A percentile compares a stretch with the other conserved stretches of the same genome.
These are phyloP conservation scores for Acheta domesticus DNA, from an alignment of 2,888 invertebrate genomes.

Conservation along the genomic window DNA sequence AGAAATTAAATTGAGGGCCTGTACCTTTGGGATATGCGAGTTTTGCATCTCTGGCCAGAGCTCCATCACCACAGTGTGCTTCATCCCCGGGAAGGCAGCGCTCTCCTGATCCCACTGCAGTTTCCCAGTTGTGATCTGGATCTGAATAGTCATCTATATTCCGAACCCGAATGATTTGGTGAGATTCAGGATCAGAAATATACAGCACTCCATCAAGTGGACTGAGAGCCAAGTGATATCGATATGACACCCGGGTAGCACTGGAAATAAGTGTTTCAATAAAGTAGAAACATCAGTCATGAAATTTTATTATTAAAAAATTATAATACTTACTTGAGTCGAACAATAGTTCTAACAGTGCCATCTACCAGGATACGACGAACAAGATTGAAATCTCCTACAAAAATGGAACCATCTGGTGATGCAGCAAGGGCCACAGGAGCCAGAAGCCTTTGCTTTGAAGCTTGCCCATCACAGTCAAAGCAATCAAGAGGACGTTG, in stretches of 20 bases:
- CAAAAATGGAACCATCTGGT: constrained; percentile 89
- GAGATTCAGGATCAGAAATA: constrained; percentile 93
- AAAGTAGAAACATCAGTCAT: not conserved
- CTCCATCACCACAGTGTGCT: constrained; percentile 94
- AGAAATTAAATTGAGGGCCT: not conserved
- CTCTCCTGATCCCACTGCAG: constrained; percentile 91
- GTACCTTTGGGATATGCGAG: constrained; percentile 90
- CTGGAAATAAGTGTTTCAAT: constrained; percentile 55
- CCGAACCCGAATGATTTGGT: constrained; percentile 85
- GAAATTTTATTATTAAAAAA: not conserved
- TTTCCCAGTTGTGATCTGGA: constrained; percentile 91
- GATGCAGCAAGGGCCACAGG: constrained; percentile 90
- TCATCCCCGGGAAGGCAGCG: constrained; percentile 90
- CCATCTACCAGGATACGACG: constrained; percentile 84
- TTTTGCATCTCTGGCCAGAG: constrained; percentile 86
- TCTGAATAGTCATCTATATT: constrained; percentile 78
- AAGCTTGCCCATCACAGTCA: constrained; percentile 76
- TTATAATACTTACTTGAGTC: constrained; percentile 66
- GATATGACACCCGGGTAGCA: constrained; percentile 89
- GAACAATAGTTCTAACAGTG: constrained; percentile 71
- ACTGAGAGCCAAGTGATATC: constrained; percentile 94
- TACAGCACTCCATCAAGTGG: constrained; percentile 91
- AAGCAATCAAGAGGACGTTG: constrained; percentile 82
- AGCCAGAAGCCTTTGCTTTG: constrained; percentile 77
- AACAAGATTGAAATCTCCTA: constrained; percentile 93